Percentiles rank a stretch among this genome's conserved stretches.
Evolutionary conservation across 2,888 invertebrate species (phyloP).

Genomic region (Drosophila siamana): DNA sequence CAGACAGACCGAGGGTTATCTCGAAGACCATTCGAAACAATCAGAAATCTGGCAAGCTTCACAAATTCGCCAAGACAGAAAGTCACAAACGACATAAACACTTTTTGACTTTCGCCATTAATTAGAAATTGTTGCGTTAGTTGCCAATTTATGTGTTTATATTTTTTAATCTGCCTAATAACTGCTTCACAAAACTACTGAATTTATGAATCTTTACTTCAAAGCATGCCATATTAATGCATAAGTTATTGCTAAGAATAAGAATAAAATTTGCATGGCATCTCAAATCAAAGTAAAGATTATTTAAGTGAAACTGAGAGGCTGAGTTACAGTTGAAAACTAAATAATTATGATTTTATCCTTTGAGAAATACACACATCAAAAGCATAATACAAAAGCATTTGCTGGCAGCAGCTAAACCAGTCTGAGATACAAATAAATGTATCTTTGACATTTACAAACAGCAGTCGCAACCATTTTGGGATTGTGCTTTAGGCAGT

Average conservation of each 20-base stretch:
- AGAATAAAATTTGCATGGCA: not conserved
- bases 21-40: not conserved
- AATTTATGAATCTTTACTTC: too few relatives aligned
- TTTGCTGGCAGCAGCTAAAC: not conserved
- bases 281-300: not conserved
- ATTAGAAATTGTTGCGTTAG: not conserved
- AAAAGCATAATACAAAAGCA: constrained; percentile 17
- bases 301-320: not conserved
- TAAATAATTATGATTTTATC: constrained; percentile 13
- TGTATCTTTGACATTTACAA: constrained; percentile 4
- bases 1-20: constrained; percentile 2
- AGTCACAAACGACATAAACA: not conserved
- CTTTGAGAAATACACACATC: constrained; percentile 17
- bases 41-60: not conserved
- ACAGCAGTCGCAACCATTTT: constrained; percentile 3
- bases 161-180: too few relatives aligned
- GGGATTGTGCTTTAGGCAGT: constrained; percentile 21
- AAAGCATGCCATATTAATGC: too few relatives aligned
- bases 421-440: constrained; percentile 5
- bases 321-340: not conserved
- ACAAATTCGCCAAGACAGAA: too few relatives aligned
- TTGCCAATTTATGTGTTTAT: not conserved
- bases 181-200: too few relatives aligned
- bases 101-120: not conserved
- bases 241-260: not conserved